Conservation (phyloP, 2,888 invertebrate genomes). For the Lasioglossum lativentre region DNA sequence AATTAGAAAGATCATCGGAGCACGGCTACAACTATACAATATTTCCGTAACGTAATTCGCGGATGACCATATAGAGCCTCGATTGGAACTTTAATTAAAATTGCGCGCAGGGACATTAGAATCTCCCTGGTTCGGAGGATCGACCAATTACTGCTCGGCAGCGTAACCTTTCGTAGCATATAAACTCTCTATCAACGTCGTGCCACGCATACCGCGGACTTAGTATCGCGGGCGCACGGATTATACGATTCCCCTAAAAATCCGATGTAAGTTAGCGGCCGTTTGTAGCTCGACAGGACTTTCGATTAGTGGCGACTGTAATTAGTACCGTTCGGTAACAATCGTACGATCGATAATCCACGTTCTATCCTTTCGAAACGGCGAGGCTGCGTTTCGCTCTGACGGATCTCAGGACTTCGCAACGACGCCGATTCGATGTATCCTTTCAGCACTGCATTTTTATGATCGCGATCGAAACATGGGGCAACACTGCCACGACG, state of each 20-base stretch:
- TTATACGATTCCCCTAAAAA: constrained; percentile 14
- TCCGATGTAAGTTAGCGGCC: background rate
- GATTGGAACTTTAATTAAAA: constrained; percentile 5
- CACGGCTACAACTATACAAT: background rate
- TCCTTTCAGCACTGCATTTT: background rate
- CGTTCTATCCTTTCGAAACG: constrained; percentile 24
- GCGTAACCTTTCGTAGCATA: constrained; percentile 2
- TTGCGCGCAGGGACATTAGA: background rate
- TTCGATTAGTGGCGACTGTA: background rate
- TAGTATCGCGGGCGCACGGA: background rate
- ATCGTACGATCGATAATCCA: constrained; percentile 16
- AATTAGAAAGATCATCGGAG: background rate
- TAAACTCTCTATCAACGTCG: constrained; percentile 1
- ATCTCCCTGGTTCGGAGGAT: background rate
- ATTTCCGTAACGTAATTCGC: constrained; percentile 40
- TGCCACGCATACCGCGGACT: background rate
- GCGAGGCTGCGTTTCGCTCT: constrained; percentile 14
- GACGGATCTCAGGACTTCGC: constrained; percentile 5
- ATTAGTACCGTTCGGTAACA: background rate
- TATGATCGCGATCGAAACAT: constrained; percentile 3
- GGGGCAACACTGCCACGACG: background rate
- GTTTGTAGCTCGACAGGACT: background rate
- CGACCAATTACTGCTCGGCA: background rate
- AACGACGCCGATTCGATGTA: background rate
- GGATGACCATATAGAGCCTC: background rate